Evolutionary conservation across 2,113 vertebrate genomes (phyloP).

Genomic region (Aleadryas rufinucha): DNA sequence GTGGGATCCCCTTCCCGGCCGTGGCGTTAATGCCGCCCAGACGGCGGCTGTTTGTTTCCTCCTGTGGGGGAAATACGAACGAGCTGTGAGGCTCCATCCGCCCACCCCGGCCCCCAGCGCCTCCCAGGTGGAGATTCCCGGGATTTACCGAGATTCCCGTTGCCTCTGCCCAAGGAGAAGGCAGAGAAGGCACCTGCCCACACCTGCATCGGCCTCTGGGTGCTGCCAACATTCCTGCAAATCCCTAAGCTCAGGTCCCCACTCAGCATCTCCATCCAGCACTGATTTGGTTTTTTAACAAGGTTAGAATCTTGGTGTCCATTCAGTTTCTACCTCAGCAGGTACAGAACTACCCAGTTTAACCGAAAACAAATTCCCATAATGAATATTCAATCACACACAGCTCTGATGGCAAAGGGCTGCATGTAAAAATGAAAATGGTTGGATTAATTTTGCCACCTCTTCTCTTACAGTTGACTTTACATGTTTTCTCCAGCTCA

Average conservation of each 20-base stretch:
- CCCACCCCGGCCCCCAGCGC: background rate
- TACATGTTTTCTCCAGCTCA: background rate
- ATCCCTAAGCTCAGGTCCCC: background rate
- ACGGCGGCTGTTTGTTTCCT: constrained; percentile 47
- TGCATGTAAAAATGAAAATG: background rate
- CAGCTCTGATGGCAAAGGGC: background rate
- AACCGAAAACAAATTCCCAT: background rate
- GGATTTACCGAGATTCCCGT: background rate
- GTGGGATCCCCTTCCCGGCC: constrained; percentile 28
- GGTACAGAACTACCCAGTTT: background rate
- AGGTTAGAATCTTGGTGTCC: background rate
- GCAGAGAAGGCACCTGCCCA: background rate
- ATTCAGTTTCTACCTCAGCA: background rate
- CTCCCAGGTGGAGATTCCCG: background rate
- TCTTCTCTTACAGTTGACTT: background rate
- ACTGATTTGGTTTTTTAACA: background rate
- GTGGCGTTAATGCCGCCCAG: background rate
- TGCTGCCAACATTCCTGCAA: background rate
- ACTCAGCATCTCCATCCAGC: background rate
- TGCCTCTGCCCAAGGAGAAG: background rate
- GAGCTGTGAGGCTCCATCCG: constrained; percentile 22
- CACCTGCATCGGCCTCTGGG: background rate
- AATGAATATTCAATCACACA: background rate
- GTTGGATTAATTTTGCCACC: background rate
- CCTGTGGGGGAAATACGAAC: background rate